These are phyloP conservation scores for Myzus persicae DNA, from an alignment of 1,140 invertebrate genomes.

Conservation along the genomic window DNA sequence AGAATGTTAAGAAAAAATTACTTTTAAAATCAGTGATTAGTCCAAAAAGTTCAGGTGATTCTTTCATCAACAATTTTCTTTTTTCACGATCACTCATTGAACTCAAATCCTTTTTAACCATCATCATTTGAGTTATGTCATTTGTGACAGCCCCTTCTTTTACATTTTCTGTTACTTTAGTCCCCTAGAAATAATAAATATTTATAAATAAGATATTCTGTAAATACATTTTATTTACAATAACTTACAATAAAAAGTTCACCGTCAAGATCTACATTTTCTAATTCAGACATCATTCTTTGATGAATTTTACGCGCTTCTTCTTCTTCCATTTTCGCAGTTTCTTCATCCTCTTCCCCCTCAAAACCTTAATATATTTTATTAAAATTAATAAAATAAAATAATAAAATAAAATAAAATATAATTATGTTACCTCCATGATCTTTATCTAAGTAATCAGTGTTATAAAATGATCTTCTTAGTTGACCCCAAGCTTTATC, in stretches of 20 bases:
- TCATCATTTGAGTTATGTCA: slow-evolving; percentile 64
- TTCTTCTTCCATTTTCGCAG: slow-evolving; percentile 82
- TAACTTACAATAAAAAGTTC: slow-evolving; percentile 55
- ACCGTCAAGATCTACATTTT: slow-evolving; percentile 78
- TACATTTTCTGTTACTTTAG: slow-evolving; percentile 29
- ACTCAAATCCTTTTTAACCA: slow-evolving; percentile 77
- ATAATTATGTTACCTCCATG: slow-evolving; percentile 69
- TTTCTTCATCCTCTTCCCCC: slow-evolving; percentile 75
- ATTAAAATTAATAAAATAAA: not conserved
- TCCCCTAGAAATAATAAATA: slow-evolving; percentile 8
- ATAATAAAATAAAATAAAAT: not conserved
- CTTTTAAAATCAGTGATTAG: slow-evolving; percentile 81
- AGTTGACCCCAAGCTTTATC: slow-evolving; percentile 86
- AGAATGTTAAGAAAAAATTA: slow-evolving; percentile 64
- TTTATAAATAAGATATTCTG: not conserved
- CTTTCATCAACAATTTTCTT: slow-evolving; percentile 77
- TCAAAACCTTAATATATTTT: slow-evolving; percentile 67
- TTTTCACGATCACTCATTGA: slow-evolving; percentile 79
- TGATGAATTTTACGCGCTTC: slow-evolving; percentile 85
- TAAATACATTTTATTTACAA: not conserved
- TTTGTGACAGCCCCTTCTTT: slow-evolving; percentile 64
- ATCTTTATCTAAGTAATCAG: slow-evolving; percentile 88
- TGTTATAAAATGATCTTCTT: slow-evolving; percentile 80
- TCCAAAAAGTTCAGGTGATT: slow-evolving; percentile 83
- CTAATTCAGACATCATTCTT: slow-evolving; percentile 78